A percentile compares a stretch with the other conserved stretches of the same genome.
Conservation (phyloP, 1,140 invertebrate genomes). For the Danaus plexippus region DNA sequence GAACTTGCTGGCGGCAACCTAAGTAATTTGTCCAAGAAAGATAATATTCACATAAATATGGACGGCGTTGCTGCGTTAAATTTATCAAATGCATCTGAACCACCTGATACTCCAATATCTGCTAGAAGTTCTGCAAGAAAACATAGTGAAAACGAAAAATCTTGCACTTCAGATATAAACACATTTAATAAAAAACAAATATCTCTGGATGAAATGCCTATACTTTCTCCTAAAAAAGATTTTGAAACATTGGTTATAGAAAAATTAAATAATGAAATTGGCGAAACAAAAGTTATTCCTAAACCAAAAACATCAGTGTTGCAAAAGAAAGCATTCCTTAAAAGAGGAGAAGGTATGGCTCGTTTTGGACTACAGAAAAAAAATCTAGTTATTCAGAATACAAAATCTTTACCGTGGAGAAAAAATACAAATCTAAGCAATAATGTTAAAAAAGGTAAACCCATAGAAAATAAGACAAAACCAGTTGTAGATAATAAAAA, state of each 20-base stretch:
- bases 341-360: slow-evolving; percentile 51
- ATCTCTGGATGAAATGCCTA: slow-evolving; percentile 60
- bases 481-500: slow-evolving; percentile 7
- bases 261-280: slow-evolving; percentile 41
- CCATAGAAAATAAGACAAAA: slow-evolving; percentile 12
- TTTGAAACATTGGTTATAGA: slow-evolving; percentile 55
- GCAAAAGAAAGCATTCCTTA: slow-evolving; percentile 46
- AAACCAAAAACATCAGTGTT: slow-evolving; percentile 1
- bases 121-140: slow-evolving; percentile 23
- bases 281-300: not conserved
- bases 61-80: slow-evolving; percentile 56
- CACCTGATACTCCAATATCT: slow-evolving; percentile 39
- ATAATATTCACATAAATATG: slow-evolving; percentile 40
- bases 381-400: slow-evolving; percentile 53
- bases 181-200: slow-evolving; percentile 37
- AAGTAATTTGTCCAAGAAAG: slow-evolving; percentile 24
- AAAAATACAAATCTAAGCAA: slow-evolving; percentile 26
- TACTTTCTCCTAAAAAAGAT: slow-evolving; percentile 56
- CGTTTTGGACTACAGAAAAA: slow-evolving; percentile 53
- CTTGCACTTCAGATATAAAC: not conserved
- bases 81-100: slow-evolving; percentile 59
- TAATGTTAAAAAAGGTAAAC: slow-evolving; percentile 10
- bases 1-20: not conserved
- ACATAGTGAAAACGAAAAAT: slow-evolving; percentile 1
- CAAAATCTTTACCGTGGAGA: slow-evolving; percentile 56